Conservation (phyloP, 64 coral and sea anemone species). For the Montipora cactus region DNA sequence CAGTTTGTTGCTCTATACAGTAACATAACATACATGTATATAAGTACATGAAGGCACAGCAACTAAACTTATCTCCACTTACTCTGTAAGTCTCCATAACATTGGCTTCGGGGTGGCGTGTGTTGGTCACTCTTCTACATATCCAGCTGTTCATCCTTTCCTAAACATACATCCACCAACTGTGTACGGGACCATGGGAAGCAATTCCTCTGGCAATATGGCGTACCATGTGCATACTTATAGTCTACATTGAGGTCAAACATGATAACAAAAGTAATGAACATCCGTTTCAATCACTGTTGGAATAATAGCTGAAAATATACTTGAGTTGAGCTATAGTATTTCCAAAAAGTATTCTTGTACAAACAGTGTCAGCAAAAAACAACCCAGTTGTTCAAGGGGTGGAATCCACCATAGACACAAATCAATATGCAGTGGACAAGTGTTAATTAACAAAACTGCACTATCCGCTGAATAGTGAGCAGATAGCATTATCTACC, state of each 20-base stretch:
- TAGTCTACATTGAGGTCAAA: constrained; percentile 34
- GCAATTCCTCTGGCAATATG: constrained; percentile 40
- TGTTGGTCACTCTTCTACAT: constrained; percentile 41
- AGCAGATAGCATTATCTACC: too few relatives aligned
- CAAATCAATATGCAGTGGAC: too few relatives aligned
- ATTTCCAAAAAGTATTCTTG: too few relatives aligned
- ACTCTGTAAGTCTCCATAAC: constrained; percentile 64
- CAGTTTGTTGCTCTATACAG: constrained; percentile 3
- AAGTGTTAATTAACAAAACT: too few relatives aligned
- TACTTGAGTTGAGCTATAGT: too few relatives aligned
- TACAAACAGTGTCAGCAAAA: too few relatives aligned
- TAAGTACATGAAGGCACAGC: neutral
- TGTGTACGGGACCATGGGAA: constrained; percentile 28
- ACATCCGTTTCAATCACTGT: too few relatives aligned
- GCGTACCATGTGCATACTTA: constrained; percentile 52
- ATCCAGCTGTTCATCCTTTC: constrained; percentile 68
- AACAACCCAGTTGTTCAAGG: too few relatives aligned
- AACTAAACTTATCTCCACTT: constrained; percentile 7
- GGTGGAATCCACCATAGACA: too few relatives aligned
- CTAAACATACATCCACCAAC: constrained; percentile 70
- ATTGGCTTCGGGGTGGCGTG: constrained; percentile 42
- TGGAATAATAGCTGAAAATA: too few relatives aligned
- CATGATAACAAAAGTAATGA: neutral
- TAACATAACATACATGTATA: neutral
- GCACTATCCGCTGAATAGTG: too few relatives aligned